These are phyloP conservation scores for Saccostrea echinata DNA, from an alignment of 1,140 invertebrate genomes.

Conservation along the genomic window DNA sequence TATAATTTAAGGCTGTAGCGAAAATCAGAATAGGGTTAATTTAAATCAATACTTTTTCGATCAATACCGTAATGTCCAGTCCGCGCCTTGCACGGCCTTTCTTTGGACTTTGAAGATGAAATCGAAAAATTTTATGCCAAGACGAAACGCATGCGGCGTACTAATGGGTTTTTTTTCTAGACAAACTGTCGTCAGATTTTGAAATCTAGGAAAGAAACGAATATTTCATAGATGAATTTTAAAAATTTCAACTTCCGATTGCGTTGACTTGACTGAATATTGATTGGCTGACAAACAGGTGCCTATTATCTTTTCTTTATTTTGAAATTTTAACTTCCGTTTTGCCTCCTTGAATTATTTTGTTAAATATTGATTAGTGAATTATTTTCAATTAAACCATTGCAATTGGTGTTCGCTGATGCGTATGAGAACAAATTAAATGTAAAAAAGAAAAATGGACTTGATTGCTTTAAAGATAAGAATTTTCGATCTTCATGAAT, in stretches of 20 bases:
- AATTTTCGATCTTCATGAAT: conserved; percentile 39
- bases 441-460: conserved; percentile 27
- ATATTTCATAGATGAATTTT: conserved; percentile 14
- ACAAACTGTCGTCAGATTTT: conserved; percentile 20
- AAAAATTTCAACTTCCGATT: conserved; percentile 16
- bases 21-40: conserved; percentile 59
- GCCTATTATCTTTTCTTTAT: conserved; percentile 35
- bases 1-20: conserved; percentile 55
- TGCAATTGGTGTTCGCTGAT: conserved; percentile 22
- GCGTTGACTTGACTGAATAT: neutral
- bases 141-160: neutral
- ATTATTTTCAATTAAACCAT: conserved; percentile 38
- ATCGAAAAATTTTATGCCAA: neutral
- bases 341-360: conserved; percentile 37
- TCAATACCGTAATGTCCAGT: conserved; percentile 42
- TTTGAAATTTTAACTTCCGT: conserved; percentile 34
- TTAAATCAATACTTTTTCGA: conserved; percentile 53
- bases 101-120: conserved; percentile 29
- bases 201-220: neutral
- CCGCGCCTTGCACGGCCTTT: neutral
- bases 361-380: conserved; percentile 33
- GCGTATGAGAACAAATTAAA: conserved; percentile 29
- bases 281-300: conserved; percentile 4
- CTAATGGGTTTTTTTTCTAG: neutral
- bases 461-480: conserved; percentile 37